phyloP scores from a whole-genome alignment of 92 coral and sea anemone species.

The Phenganax subtilis region DNA sequence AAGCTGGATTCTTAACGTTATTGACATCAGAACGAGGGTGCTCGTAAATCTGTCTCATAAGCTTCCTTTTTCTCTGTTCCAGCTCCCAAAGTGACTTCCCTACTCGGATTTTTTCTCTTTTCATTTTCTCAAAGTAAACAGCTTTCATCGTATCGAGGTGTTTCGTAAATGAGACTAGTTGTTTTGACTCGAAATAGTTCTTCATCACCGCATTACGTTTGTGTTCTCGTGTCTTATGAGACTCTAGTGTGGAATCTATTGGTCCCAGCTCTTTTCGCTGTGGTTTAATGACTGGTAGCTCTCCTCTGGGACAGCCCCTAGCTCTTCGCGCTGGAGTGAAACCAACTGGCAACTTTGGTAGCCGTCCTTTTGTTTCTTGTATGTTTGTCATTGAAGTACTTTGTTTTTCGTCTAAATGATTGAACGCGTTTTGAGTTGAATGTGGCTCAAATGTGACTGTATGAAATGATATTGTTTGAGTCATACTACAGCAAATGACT shows the following conservation, averaged over 20 bases:
- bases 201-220: conserved; percentile 39
- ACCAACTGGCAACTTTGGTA: background rate
- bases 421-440: background rate
- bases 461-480: too few relatives aligned
- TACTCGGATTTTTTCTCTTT: conserved; percentile 61
- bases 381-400: conserved; percentile 5
- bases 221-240: conserved; percentile 30
- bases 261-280: conserved; percentile 25
- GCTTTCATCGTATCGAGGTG: conserved; percentile 34
- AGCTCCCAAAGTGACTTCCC: conserved; percentile 93
- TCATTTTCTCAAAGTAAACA: conserved; percentile 36
- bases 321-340: background rate
- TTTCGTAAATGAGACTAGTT: conserved; percentile 21
- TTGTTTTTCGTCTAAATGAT: background rate
- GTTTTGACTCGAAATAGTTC: conserved; percentile 33
- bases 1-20: conserved; percentile 20
- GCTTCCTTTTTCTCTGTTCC: conserved; percentile 71
- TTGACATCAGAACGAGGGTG: conserved; percentile 46
- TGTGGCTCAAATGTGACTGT: too few relatives aligned
- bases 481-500: too few relatives aligned
- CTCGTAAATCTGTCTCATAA: conserved; percentile 66
- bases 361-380: background rate
- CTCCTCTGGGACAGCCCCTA: background rate
- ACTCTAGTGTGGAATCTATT: conserved; percentile 26
- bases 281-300: conserved; percentile 16